phyloP scores from a whole-genome alignment of 2,888 invertebrate species.

The Dusona sp. region DNA sequence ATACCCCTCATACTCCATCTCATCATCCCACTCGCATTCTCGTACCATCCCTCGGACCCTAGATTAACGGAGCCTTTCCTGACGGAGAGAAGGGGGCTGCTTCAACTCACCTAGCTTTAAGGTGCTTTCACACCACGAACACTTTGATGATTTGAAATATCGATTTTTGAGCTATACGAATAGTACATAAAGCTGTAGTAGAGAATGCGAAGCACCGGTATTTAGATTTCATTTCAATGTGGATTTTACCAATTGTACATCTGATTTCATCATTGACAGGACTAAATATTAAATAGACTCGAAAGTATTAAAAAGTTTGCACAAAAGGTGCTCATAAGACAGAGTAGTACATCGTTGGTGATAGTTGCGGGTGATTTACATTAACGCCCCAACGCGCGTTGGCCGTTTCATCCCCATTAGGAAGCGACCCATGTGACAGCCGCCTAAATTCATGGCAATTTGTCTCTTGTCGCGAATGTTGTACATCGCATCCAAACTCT shows the following conservation, averaged over 20 bases:
- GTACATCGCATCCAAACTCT: conserved; percentile 40
- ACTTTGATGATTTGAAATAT: conserved; percentile 20
- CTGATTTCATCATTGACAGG: neutral
- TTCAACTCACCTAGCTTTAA: conserved; percentile 80
- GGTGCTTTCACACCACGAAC: conserved; percentile 72
- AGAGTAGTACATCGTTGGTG: conserved; percentile 24
- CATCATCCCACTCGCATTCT: conserved; percentile 47
- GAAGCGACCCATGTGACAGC: conserved; percentile 68
- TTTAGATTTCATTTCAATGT: neutral
- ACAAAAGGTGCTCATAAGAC: conserved; percentile 25
- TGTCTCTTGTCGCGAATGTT: conserved; percentile 66
- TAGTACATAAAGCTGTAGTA: too few relatives aligned
- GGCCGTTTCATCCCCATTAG: conserved; percentile 72
- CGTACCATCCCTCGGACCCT: conserved; percentile 79
- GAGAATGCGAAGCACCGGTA: neutral
- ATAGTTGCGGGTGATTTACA: conserved; percentile 68
- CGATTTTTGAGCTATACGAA: neutral
- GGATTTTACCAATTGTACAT: neutral
- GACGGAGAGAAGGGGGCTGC: conserved; percentile 78
- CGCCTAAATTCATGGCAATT: conserved; percentile 71
- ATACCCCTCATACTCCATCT: conserved; percentile 46
- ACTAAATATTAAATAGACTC: neutral
- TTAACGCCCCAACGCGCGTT: conserved; percentile 62
- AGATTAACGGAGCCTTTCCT: conserved; percentile 83
- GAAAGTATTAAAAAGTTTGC: conserved; percentile 4